Evolutionary conservation across 2,797 vertebrate species (phyloP), one percentile per base, ranked within the genome.

Genomic region (Gallinago stenura): DNA sequence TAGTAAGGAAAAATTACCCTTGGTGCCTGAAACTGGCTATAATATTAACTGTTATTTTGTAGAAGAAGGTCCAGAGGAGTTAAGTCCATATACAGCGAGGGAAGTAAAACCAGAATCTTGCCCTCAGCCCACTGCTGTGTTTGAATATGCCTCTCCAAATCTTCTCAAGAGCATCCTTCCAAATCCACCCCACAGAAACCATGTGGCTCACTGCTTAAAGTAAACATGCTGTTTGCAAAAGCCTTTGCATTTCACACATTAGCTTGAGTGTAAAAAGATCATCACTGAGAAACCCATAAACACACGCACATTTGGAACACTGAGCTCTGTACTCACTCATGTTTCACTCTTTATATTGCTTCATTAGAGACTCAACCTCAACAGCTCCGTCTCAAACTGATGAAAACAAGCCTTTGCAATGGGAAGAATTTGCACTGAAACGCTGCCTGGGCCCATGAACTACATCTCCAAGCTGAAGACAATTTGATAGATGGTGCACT

Each of bases 401-500:
- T 45, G 91, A 91, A 94, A 83, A 70, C 66, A 70, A 86, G 72
- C 30, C 69, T 65, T 93, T 3, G 6, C 17, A 16, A 87, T 64
- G 69, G 72, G 83, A 96, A 92, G 87, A 78, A 93, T 91, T 93
- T 90, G 57, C 87, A 83, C 22, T 56, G 58, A 91, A 94, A 83
- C 0, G 2, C 64, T 92, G 60, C 21, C 89, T 84, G 68, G 51
- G 71, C 70, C 39, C 69, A 68, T 70, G 76, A 81, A 87, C 83
- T 43, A 15, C 1, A 8, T 53, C 87, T 95, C 62, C 46, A 35
- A 83, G 73, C 69, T 91, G 95, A 87, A 95, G 92, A 96, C 82
- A 95, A 65, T 83, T 93, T 97, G 93, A 97, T 91, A 85, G 84
- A 95, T 95, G 88, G 82, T 78, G 37, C 48, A 64, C 45, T 96